phyloP scores from a whole-genome alignment of 2,888 invertebrate genomes.

The Vesta saturnalis region DNA sequence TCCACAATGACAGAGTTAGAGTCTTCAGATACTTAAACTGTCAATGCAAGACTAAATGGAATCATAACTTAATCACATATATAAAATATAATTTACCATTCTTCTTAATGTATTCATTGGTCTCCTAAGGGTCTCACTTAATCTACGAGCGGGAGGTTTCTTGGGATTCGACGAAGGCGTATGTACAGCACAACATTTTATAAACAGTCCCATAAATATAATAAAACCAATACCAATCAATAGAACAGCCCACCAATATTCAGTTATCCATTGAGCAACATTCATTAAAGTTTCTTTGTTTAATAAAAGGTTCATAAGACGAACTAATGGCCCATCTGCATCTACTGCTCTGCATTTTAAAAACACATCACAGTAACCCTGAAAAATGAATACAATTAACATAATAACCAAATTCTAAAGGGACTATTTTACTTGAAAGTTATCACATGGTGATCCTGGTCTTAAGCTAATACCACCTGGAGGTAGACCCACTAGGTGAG shows the following conservation, averaged over 20 bases:
- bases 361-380: slow-evolving; percentile 99
- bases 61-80: not conserved
- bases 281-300: slow-evolving; percentile 88
- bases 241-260: slow-evolving; percentile 95
- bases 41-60: not conserved
- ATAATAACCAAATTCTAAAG: slow-evolving; percentile 7
- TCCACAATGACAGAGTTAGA: not conserved
- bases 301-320: slow-evolving; percentile 94
- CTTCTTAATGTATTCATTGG: slow-evolving; percentile 91
- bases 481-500: slow-evolving; percentile 76
- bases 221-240: slow-evolving; percentile 91
- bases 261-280: slow-evolving; percentile 93
- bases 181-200: slow-evolving; percentile 99
- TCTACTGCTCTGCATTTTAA: slow-evolving; percentile 98
- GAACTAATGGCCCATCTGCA: slow-evolving; percentile 96
- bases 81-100: slow-evolving; percentile 71
- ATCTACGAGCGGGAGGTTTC: slow-evolving; percentile 91
- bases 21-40: not conserved
- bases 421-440: slow-evolving; percentile 83
- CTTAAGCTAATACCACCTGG: slow-evolving; percentile 85
- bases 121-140: slow-evolving; percentile 89
- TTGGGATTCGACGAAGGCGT: slow-evolving; percentile 99
- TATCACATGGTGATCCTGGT: slow-evolving; percentile 98
- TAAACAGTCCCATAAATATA: slow-evolving; percentile 96
- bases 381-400: slow-evolving; percentile 46